A percentile compares a stretch with the other conserved stretches of the same genome.
Evolutionary conservation across 1,140 invertebrate species (phyloP).

Genomic region (Zaprionus nigranus): DNA sequence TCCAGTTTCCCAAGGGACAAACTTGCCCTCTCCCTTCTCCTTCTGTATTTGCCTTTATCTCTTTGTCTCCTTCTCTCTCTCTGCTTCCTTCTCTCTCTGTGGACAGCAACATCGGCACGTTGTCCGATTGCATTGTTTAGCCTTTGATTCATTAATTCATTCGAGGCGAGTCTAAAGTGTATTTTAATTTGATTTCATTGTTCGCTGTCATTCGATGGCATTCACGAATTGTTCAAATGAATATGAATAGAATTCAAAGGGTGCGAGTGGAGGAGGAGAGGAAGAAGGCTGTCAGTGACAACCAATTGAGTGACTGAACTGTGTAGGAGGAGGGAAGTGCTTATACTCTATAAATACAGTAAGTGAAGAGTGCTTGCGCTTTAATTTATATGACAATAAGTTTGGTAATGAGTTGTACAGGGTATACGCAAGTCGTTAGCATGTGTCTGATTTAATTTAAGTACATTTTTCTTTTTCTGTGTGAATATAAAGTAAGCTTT

Average conservation of each 20-base stretch:
- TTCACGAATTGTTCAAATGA: constrained; percentile 57
- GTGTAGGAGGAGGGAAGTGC: not conserved
- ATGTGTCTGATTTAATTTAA: not conserved
- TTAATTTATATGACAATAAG: not conserved
- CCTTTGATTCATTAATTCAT: constrained; percentile 73
- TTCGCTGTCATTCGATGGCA: constrained; percentile 77
- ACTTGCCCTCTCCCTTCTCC: not conserved
- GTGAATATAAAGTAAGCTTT: too few relatives aligned
- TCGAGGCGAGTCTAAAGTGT: constrained; percentile 71
- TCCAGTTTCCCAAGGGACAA: too few relatives aligned
- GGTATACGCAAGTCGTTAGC: not conserved
- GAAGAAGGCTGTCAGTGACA: not conserved
- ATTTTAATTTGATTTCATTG: constrained; percentile 83
- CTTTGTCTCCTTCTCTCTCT: not conserved
- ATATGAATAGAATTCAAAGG: constrained; percentile 72
- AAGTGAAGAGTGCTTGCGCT: not conserved
- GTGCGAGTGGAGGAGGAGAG: not conserved
- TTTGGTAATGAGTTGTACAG: not conserved
- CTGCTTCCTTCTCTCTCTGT: not conserved
- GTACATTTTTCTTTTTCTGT: not conserved
- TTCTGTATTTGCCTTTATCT: not conserved
- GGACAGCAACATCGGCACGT: not conserved
- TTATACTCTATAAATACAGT: not conserved
- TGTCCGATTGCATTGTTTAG: constrained; percentile 70
- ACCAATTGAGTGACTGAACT: not conserved